Percentiles rank a stretch among this genome's conserved stretches.
phyloP scores from a whole-genome alignment of 2,888 invertebrate species.

The Dioctria rufipes region DNA sequence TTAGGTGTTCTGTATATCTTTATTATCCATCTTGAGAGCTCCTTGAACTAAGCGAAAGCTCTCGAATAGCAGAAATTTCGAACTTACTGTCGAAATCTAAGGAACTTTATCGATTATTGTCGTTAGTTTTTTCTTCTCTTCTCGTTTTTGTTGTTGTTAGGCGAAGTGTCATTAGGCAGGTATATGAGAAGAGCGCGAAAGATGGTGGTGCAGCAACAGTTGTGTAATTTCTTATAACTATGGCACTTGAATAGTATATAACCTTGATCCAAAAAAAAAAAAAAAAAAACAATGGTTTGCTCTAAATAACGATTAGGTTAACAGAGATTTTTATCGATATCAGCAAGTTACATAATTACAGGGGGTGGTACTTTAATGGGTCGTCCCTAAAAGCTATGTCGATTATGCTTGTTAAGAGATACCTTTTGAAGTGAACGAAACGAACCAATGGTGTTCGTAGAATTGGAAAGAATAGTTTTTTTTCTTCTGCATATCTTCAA shows the following conservation, averaged over 20 bases:
- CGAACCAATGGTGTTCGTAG: too few relatives aligned
- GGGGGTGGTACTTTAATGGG: not conserved
- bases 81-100: constrained; percentile 41
- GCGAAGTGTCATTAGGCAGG: not conserved
- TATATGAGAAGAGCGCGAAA: not conserved
- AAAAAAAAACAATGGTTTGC: not conserved
- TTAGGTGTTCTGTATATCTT: constrained; percentile 31
- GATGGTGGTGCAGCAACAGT: constrained; percentile 17
- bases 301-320: not conserved
- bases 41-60: constrained; percentile 28
- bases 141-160: not conserved
- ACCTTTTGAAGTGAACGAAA: not conserved
- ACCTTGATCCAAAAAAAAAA: not conserved
- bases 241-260: not conserved
- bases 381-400: not conserved
- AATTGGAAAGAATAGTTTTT: too few relatives aligned
- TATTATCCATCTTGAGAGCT: constrained; percentile 32
- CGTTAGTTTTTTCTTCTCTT: not conserved
- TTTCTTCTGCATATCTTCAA: not conserved
- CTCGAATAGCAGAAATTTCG: constrained; percentile 31
- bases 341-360: not conserved
- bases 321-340: constrained; percentile 2
- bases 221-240: not conserved
- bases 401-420: not conserved
- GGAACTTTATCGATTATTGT: constrained; percentile 33